Conservation (phyloP, 2,113 vertebrate genomes). For the Nerophis lumbriciformis region DNA sequence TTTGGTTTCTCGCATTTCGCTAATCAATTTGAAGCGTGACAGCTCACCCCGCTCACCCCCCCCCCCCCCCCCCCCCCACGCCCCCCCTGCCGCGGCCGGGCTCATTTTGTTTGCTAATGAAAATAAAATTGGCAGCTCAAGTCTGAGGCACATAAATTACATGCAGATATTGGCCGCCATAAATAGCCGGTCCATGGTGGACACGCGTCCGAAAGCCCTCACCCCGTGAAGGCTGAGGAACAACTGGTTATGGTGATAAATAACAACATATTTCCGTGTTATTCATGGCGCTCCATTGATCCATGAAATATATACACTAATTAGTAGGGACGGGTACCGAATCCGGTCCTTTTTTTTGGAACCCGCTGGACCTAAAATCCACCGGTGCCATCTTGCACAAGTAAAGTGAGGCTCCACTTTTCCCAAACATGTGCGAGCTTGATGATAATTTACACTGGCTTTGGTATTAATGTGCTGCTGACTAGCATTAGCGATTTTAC, state of each 20-base stretch:
- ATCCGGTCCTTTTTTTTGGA: no score
- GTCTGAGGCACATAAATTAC: constrained; percentile 23
- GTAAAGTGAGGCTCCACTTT: no score
- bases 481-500: no score
- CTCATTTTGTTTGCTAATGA: constrained; percentile 30
- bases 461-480: no score
- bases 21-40: not conserved
- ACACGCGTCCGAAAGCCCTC: constrained; percentile 21
- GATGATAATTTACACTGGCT: no score
- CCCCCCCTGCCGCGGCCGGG: not conserved
- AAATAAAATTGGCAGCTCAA: constrained; percentile 24
- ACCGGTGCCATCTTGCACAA: no score
- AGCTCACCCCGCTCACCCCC: not conserved
- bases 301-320: not conserved
- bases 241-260: not conserved
- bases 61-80: not conserved
- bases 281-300: not conserved
- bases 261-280: not conserved
- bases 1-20: constrained; percentile 8
- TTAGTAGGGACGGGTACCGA: no score
- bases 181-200: constrained; percentile 27
- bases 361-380: no score
- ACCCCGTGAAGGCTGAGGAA: constrained; percentile 21
- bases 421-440: no score
- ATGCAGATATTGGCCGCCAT: constrained; percentile 27